These are phyloP conservation scores for Globicephala melas DNA, from an alignment of 2,113 vertebrate genomes.

Conservation along the genomic window DNA sequence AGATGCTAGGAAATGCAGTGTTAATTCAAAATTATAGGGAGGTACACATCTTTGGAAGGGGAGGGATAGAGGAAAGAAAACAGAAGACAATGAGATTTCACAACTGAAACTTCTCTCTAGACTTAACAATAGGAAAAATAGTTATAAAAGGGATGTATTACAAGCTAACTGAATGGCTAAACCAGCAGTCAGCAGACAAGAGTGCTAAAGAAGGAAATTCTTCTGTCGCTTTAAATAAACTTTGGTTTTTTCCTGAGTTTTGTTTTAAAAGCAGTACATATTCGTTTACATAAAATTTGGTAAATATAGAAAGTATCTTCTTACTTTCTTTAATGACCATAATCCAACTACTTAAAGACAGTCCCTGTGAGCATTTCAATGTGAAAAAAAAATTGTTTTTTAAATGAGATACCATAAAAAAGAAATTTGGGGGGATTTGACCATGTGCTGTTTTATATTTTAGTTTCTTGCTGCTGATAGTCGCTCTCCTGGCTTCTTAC, in stretches of 20 bases:
- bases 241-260: constrained; percentile 7
- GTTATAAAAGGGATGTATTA: not conserved
- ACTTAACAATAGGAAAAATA: not conserved
- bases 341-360: not conserved
- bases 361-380: not conserved
- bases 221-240: not conserved
- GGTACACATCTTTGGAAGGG: not conserved
- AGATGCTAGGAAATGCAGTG: not conserved
- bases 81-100: not conserved
- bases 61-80: not conserved
- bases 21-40: not conserved
- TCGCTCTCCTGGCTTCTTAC: constrained; percentile 89
- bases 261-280: constrained; percentile 14
- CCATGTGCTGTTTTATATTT: constrained; percentile 51
- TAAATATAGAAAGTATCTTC: not conserved
- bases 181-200: constrained; percentile 51
- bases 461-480: constrained; percentile 90
- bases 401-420: not conserved
- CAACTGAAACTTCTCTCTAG: not conserved
- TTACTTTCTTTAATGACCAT: not conserved
- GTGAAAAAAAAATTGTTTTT: not conserved
- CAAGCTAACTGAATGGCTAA: not conserved
- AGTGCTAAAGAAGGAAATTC: constrained; percentile 68
- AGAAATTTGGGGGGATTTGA: not conserved
- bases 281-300: constrained; percentile 17